Evolutionary conservation across 2,113 vertebrate species (phyloP).

Genomic region (Anoplopoma fimbria): DNA sequence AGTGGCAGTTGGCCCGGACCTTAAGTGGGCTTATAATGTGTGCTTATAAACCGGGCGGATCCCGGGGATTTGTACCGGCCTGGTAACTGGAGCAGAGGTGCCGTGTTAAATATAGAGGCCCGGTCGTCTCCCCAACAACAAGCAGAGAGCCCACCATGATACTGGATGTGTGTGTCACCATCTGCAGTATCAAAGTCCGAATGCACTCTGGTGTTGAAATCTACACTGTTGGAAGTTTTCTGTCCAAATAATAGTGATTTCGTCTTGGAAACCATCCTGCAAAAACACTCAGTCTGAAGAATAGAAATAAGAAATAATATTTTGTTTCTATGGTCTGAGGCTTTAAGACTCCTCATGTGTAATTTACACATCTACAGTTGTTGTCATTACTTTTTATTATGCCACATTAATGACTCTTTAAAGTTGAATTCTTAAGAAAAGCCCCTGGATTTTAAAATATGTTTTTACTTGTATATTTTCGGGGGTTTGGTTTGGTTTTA

Average conservation of each 20-base stretch:
- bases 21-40: constrained; percentile 22
- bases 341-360: not conserved
- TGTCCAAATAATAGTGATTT: not conserved
- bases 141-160: constrained; percentile 26
- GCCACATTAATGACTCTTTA: too few relatives aligned
- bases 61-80: constrained; percentile 37
- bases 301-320: not conserved
- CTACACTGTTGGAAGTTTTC: not conserved
- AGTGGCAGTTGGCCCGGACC: constrained; percentile 15
- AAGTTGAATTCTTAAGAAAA: too few relatives aligned
- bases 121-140: constrained; percentile 74
- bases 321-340: too few relatives aligned
- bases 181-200: constrained; percentile 42
- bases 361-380: too few relatives aligned
- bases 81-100: constrained; percentile 70
- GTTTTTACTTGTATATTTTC: too few relatives aligned
- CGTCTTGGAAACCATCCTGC: not conserved
- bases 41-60: constrained; percentile 33
- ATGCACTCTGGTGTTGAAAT: constrained; percentile 34
- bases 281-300: not conserved
- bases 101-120: constrained; percentile 78
- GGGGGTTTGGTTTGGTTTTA: too few relatives aligned
- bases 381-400: too few relatives aligned
- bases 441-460: too few relatives aligned
- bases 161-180: not conserved